Evolutionary conservation across 2,888 invertebrate species (phyloP).

Genomic region (Chymomyza fuscimana): DNA sequence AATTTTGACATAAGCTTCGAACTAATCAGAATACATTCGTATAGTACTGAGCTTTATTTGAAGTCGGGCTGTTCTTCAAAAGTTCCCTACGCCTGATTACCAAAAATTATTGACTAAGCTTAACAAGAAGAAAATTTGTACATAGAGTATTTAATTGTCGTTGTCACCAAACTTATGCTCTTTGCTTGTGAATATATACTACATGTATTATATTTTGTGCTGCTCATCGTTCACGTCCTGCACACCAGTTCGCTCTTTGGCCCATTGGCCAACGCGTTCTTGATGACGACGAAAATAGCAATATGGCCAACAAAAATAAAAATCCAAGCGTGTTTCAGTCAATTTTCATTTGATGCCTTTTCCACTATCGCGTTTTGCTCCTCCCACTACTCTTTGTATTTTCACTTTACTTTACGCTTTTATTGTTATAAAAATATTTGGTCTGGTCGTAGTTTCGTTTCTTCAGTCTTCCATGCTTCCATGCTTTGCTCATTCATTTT

Average conservation of each 20-base stretch:
- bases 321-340: constrained; percentile 59
- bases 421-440: not conserved
- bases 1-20: too few relatives aligned
- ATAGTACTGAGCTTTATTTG: too few relatives aligned
- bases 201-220: too few relatives aligned
- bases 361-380: constrained; percentile 6
- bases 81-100: too few relatives aligned
- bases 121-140: too few relatives aligned
- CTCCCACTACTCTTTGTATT: constrained; percentile 13
- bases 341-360: constrained; percentile 58
- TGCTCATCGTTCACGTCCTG: constrained; percentile 38
- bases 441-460: constrained; percentile 5
- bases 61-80: too few relatives aligned
- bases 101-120: too few relatives aligned
- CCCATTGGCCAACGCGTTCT: not conserved
- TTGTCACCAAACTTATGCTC: too few relatives aligned
- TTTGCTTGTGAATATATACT: too few relatives aligned
- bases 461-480: not conserved
- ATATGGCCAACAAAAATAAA: constrained; percentile 51
- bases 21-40: too few relatives aligned
- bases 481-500: constrained; percentile 24
- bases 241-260: constrained; percentile 38
- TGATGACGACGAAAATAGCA: constrained; percentile 48
- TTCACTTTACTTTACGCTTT: constrained; percentile 18
- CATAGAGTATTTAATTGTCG: too few relatives aligned